These are phyloP conservation scores for Cotesia glomerata DNA, from an alignment of 1,140 invertebrate genomes.

Conservation along the genomic window DNA sequence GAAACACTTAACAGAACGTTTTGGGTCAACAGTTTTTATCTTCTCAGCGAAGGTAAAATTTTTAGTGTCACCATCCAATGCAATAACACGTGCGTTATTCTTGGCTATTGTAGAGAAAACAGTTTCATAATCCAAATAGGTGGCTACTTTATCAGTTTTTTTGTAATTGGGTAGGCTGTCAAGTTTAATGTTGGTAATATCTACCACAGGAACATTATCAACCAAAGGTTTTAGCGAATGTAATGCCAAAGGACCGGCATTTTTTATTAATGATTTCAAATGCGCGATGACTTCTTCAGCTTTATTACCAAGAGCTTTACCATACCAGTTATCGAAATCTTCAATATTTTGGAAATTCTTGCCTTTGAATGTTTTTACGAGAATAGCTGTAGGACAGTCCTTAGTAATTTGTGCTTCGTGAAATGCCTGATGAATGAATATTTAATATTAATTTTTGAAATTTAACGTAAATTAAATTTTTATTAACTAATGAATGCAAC, in stretches of 20 bases:
- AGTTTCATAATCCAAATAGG: constrained; percentile 91
- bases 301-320: constrained; percentile 89
- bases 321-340: constrained; percentile 95
- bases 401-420: constrained; percentile 78
- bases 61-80: constrained; percentile 95
- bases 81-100: constrained; percentile 84
- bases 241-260: constrained; percentile 64
- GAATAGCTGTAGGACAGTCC: constrained; percentile 88
- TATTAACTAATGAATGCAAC: neutral
- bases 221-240: constrained; percentile 71
- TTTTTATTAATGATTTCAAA: constrained; percentile 72
- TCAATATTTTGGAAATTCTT: constrained; percentile 89
- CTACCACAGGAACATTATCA: constrained; percentile 74
- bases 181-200: constrained; percentile 79
- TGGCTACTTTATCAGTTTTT: constrained; percentile 82
- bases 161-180: constrained; percentile 88
- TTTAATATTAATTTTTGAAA: neutral
- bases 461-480: too few species aligned
- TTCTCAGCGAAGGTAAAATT: constrained; percentile 98
- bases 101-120: constrained; percentile 90
- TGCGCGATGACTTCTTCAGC: constrained; percentile 78
- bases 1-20: constrained; percentile 94
- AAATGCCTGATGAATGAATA: constrained; percentile 68
- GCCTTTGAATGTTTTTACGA: constrained; percentile 97
- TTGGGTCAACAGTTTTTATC: constrained; percentile 77